A percentile compares a stretch with the other conserved stretches of the same genome.
Conservation (phyloP, 2,888 invertebrate species). For the Yponomeuta cagnagella region DNA sequence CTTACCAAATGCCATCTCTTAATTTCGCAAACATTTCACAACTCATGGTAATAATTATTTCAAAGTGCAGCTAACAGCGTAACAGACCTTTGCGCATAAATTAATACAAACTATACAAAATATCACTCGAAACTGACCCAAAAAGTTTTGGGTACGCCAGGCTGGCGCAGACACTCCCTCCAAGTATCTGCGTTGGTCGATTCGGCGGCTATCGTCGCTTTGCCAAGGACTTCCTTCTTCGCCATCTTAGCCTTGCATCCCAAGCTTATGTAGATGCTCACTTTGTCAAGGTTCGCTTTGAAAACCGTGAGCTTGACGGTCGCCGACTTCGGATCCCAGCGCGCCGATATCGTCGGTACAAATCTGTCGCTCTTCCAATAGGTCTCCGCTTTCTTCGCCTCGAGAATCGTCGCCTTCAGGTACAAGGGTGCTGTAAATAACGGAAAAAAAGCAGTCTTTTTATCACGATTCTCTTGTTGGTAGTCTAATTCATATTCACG, state of each 20-base stretch:
- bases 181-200: slow-evolving; percentile 76
- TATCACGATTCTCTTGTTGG: neutral
- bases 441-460: slow-evolving; percentile 13
- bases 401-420: slow-evolving; percentile 84
- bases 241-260: slow-evolving; percentile 80
- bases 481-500: neutral
- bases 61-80: neutral
- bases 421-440: slow-evolving; percentile 79
- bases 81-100: too few relatives aligned
- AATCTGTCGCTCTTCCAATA: slow-evolving; percentile 86
- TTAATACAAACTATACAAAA: neutral
- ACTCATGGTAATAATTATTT: neutral
- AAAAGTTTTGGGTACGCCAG: slow-evolving; percentile 73
- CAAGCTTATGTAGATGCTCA: slow-evolving; percentile 79
- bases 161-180: slow-evolving; percentile 75
- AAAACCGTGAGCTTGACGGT: slow-evolving; percentile 78
- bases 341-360: slow-evolving; percentile 84
- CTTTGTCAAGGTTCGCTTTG: slow-evolving; percentile 77
- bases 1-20: neutral
- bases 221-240: slow-evolving; percentile 81
- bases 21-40: neutral
- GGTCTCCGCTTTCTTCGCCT: slow-evolving; percentile 76
- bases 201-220: slow-evolving; percentile 78
- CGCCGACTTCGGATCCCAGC: slow-evolving; percentile 81
- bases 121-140: slow-evolving; percentile 76